These are phyloP conservation scores for Ophioderma brevispina DNA, from an alignment of 35 echinoderm and acorn worm species.

Conservation along the genomic window DNA sequence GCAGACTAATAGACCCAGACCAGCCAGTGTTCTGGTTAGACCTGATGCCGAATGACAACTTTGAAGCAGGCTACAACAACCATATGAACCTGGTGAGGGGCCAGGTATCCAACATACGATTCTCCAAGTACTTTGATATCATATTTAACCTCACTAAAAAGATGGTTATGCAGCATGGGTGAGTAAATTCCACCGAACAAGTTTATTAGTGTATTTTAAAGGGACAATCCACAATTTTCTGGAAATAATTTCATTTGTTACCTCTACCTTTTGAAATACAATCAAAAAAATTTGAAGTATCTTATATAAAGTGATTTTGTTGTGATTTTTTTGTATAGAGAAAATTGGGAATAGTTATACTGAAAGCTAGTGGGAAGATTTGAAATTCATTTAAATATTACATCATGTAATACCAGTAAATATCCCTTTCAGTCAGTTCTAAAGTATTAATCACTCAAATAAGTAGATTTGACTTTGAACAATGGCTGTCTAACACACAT, in stretches of 20 bases:
- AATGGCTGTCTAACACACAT: no score
- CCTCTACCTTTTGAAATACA: neutral
- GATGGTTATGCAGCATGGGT: constrained; percentile 87
- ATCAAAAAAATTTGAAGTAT: no score
- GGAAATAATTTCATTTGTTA: neutral
- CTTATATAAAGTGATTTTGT: no score
- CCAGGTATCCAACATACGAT: constrained; percentile 84
- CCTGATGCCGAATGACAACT: constrained; percentile 73
- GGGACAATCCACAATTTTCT: neutral
- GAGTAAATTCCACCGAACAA: constrained; percentile 30
- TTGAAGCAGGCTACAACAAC: constrained; percentile 74
- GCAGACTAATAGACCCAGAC: constrained; percentile 76
- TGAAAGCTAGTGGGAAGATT: no score
- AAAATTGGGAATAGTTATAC: no score
- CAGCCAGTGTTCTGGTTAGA: constrained; percentile 94
- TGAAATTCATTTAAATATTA: no score
- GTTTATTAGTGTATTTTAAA: neutral
- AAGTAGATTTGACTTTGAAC: no score
- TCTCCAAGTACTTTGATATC: constrained; percentile 67
- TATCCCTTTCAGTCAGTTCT: no score
- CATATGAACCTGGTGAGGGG: constrained; percentile 84
- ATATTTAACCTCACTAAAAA: constrained; percentile 91
- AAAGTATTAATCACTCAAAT: no score
- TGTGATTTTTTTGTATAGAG: no score
- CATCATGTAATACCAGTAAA: no score